Evolutionary conservation across 2,797 vertebrate species (phyloP).

Genomic region (Anguilla megastoma): DNA sequence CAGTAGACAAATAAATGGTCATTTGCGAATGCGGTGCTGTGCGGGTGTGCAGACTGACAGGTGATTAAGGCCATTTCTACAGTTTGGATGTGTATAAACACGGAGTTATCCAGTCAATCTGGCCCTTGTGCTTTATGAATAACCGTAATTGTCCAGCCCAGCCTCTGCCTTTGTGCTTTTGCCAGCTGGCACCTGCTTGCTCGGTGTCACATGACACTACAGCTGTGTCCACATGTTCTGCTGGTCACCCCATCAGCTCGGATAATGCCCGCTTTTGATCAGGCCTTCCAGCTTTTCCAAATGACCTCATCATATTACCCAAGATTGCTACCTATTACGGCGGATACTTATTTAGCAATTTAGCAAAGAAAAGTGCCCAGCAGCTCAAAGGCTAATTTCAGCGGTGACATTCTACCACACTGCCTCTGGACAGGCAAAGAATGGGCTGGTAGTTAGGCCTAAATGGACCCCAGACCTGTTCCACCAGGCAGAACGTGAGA

Average conservation of each 20-base stretch:
- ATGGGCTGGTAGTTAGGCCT: slow-evolving; percentile 34
- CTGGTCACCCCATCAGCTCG: slow-evolving; percentile 75
- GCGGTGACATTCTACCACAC: slow-evolving; percentile 72
- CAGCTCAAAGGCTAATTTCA: slow-evolving; percentile 72
- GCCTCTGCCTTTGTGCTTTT: slow-evolving; percentile 42
- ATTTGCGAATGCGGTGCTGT: slow-evolving; percentile 26
- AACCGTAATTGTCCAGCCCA: slow-evolving; percentile 77
- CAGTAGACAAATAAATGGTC: slow-evolving; percentile 6
- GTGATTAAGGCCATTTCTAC: slow-evolving; percentile 25
- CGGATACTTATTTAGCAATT: slow-evolving; percentile 78
- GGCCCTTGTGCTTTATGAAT: slow-evolving; percentile 86
- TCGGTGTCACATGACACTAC: slow-evolving; percentile 84
- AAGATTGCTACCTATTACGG: slow-evolving; percentile 79
- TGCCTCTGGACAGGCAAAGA: slow-evolving; percentile 65
- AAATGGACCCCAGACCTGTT: slow-evolving; percentile 41
- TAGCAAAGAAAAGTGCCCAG: slow-evolving; percentile 72
- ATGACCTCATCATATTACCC: slow-evolving; percentile 78
- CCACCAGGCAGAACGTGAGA: neutral
- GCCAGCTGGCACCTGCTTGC: slow-evolving; percentile 77
- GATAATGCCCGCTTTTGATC: slow-evolving; percentile 84
- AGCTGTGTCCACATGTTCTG: slow-evolving; percentile 91
- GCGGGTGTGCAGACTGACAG: slow-evolving; percentile 9
- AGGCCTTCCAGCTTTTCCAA: slow-evolving; percentile 65
- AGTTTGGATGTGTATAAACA: slow-evolving; percentile 18
- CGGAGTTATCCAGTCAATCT: slow-evolving; percentile 17